Evolutionary conservation across 2,888 invertebrate genomes (phyloP).

Genomic region (Pachydiplax longipennis): DNA sequence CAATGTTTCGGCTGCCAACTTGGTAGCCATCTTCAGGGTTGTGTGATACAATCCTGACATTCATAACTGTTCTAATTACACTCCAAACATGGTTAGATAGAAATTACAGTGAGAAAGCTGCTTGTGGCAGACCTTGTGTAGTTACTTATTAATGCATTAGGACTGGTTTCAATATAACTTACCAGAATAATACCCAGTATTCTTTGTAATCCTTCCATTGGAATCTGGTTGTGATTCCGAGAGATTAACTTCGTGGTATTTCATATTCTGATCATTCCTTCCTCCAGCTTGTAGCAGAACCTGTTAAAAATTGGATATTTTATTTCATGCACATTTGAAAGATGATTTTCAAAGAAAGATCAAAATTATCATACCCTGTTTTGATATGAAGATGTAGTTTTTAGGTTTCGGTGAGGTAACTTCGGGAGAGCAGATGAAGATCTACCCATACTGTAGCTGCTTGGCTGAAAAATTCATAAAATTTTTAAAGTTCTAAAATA

Average conservation of each 20-base stretch:
- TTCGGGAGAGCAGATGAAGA: constrained; percentile 13
- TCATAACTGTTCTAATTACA: not conserved
- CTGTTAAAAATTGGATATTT: not conserved
- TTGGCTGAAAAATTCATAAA: not conserved
- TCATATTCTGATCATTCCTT: not conserved
- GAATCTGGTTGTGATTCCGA: not conserved
- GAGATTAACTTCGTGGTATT: not conserved
- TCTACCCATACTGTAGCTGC: not conserved
- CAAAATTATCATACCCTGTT: not conserved
- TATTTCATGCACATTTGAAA: not conserved
- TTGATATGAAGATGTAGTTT: not conserved
- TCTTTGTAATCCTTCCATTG: not conserved
- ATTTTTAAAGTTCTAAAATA: not conserved
- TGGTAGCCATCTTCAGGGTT: too few species aligned
- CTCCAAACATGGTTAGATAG: not conserved
- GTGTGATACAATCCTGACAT: too few species aligned
- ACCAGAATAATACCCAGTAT: not conserved
- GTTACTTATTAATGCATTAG: too few species aligned
- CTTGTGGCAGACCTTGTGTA: not conserved
- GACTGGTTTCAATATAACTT: too few species aligned
- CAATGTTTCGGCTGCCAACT: too few species aligned
- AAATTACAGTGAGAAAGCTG: not conserved
- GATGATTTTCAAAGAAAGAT: not conserved
- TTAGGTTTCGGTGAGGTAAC: not conserved
- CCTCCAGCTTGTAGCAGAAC: not conserved